phyloP scores from a whole-genome alignment of 1,140 invertebrate species.

The Pseudomyrmex flavicornis region DNA sequence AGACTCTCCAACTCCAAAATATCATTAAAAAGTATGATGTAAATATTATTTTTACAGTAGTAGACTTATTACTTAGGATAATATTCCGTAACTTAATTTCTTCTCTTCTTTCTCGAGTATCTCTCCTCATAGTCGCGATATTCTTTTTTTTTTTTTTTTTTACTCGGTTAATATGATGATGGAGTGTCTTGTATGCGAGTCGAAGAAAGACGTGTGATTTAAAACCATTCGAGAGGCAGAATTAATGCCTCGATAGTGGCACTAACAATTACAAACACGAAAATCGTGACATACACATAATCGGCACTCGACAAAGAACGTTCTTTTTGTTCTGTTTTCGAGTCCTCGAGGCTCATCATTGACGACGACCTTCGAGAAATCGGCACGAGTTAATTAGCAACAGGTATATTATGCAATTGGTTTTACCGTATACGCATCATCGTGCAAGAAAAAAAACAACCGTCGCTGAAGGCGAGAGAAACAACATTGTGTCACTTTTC shows the following conservation, averaged over 20 bases:
- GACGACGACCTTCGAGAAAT: conserved; percentile 56
- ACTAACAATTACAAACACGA: conserved; percentile 52
- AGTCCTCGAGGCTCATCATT: conserved; percentile 8
- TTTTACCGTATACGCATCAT: conserved; percentile 41
- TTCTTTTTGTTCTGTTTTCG: conserved; percentile 35
- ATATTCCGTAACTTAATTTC: conserved; percentile 36
- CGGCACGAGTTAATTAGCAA: conserved; percentile 58
- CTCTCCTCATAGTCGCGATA: conserved; percentile 23
- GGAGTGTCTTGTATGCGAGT: conserved; percentile 23
- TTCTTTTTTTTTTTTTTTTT: conserved; percentile 9
- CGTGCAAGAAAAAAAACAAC: conserved; percentile 25
- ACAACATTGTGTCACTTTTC: not conserved
- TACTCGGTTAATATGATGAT: conserved; percentile 8
- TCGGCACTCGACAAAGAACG: conserved; percentile 23
- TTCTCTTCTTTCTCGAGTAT: conserved; percentile 14
- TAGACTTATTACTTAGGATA: conserved; percentile 11
- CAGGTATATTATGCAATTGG: conserved; percentile 58
- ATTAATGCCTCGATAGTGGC: conserved; percentile 52
- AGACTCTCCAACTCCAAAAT: not conserved
- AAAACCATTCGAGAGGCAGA: conserved; percentile 40
- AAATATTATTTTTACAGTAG: conserved; percentile 27
- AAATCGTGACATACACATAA: conserved; percentile 31
- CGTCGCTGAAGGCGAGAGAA: conserved; percentile 15
- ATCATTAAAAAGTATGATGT: not conserved
- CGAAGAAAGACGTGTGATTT: conserved; percentile 44